A percentile compares a stretch with the other conserved stretches of the same genome.
Evolutionary conservation across 2,113 vertebrate species (phyloP).

Genomic region (Diadophis punctatus): DNA sequence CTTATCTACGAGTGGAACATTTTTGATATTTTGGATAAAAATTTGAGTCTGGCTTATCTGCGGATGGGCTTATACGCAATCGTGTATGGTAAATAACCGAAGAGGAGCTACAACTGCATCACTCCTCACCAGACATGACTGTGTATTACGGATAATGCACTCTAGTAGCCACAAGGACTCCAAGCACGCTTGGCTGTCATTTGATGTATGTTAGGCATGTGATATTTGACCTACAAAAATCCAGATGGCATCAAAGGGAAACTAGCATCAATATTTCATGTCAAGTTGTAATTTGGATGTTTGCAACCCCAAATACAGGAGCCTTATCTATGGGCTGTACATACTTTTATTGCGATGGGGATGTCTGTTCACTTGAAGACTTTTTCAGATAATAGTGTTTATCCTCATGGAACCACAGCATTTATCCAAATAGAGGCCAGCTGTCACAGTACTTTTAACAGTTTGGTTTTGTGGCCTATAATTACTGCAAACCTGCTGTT

Average conservation of each 20-base stretch:
- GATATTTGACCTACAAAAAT: not conserved
- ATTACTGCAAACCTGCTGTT: not conserved
- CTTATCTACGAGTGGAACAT: not conserved
- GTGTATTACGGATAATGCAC: not conserved
- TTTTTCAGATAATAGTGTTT: not conserved
- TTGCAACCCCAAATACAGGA: not conserved
- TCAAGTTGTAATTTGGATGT: not conserved
- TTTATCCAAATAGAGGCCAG: not conserved
- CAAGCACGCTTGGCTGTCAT: not conserved
- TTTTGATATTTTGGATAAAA: not conserved
- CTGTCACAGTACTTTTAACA: not conserved
- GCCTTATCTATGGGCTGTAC: not conserved
- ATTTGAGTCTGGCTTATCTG: not conserved
- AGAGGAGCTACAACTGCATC: not conserved
- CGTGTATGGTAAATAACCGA: not conserved
- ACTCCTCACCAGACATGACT: not conserved
- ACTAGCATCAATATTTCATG: not conserved
- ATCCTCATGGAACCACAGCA: not conserved
- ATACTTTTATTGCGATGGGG: not conserved
- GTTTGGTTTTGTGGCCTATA: constrained; percentile 4
- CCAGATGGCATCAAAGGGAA: not conserved
- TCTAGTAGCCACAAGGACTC: not conserved
- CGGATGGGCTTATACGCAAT: not conserved
- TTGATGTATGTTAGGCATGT: not conserved
- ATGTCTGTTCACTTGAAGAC: not conserved